A percentile compares a stretch with the other conserved stretches of the same genome.
These are phyloP conservation scores for Anableps anableps DNA, from an alignment of 2,797 vertebrate species.

Conservation along the genomic window DNA sequence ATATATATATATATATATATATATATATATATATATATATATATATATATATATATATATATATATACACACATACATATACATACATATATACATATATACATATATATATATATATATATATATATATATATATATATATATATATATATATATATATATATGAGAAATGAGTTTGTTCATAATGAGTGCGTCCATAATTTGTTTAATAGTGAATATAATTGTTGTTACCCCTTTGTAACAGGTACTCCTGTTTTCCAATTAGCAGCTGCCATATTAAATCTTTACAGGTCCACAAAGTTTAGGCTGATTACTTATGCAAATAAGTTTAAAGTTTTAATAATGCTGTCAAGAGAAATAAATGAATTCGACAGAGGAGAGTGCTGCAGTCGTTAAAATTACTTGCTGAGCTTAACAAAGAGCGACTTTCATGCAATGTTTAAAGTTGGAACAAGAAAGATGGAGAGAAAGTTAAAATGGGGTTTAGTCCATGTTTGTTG, in stretches of 20 bases:
- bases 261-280: constrained; percentile 70
- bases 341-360: constrained; percentile 70
- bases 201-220: too few species aligned
- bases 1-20: too few species aligned
- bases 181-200: too few species aligned
- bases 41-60: too few species aligned
- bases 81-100: too few species aligned
- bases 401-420: constrained; percentile 44
- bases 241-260: constrained; percentile 62
- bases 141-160: too few species aligned
- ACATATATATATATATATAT: too few species aligned
- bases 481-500: not conserved
- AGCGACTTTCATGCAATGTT: constrained; percentile 22
- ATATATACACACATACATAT: too few species aligned
- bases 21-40: too few species aligned
- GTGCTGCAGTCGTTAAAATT: constrained; percentile 15
- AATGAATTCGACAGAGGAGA: constrained; percentile 46
- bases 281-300: constrained; percentile 62
- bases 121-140: too few species aligned
- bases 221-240: too few species aligned
- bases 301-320: constrained; percentile 70
- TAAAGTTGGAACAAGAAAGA: constrained; percentile 24
- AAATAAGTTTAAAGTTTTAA: constrained; percentile 67
- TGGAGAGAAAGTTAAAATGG: not conserved
- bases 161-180: too few species aligned